A percentile compares a stretch with the other conserved stretches of the same genome.
Conservation (phyloP, 2,113 vertebrate genomes). For the Callospermophilus lateralis region DNA sequence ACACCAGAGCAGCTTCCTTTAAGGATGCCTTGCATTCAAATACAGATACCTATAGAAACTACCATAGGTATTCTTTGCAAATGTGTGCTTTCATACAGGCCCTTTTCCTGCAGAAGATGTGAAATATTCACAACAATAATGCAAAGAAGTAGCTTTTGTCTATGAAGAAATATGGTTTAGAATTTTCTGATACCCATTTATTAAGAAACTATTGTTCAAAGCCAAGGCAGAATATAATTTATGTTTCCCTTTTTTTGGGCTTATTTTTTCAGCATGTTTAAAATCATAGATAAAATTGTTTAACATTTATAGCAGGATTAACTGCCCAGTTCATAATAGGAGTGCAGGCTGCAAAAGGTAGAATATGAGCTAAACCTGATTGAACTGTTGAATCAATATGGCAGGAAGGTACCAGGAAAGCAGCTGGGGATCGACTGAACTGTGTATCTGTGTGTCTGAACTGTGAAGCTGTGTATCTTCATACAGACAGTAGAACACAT, state of each 20-base stretch:
- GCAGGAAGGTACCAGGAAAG: background rate
- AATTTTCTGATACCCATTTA: conserved; percentile 24
- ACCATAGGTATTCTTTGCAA: background rate
- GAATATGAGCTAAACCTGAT: background rate
- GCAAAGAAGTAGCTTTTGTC: conserved; percentile 6
- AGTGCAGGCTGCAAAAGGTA: background rate
- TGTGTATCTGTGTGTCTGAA: too few relatives aligned
- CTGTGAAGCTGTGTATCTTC: background rate
- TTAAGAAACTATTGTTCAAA: background rate
- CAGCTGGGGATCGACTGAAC: background rate
- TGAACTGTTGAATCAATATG: background rate
- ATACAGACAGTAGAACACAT: rapidly evolving
- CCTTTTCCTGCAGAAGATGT: background rate
- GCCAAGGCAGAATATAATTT: background rate
- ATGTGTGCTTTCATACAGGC: background rate
- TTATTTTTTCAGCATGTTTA: conserved; percentile 9
- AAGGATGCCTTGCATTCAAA: background rate
- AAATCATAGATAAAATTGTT: conserved; percentile 21
- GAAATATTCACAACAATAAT: background rate
- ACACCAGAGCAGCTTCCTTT: background rate
- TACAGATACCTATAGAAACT: background rate
- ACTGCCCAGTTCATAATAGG: background rate
- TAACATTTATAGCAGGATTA: background rate
- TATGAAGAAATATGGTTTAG: conserved; percentile 23
- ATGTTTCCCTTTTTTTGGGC: background rate